phyloP scores from a whole-genome alignment of 2,113 vertebrate genomes.

The Phaethornis superciliosus region DNA sequence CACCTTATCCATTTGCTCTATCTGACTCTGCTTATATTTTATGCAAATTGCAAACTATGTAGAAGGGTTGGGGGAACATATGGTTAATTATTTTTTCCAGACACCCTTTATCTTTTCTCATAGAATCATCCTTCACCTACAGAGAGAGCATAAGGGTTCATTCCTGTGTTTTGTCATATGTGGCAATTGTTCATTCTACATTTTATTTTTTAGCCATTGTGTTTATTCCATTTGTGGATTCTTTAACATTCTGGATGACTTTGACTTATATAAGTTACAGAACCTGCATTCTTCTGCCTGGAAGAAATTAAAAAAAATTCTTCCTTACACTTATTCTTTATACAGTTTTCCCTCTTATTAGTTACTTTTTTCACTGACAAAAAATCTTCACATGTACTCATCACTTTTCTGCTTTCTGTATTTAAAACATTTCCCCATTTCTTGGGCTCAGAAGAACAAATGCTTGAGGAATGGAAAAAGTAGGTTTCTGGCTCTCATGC shows the following conservation, averaged over 20 bases:
- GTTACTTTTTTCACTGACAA: not conserved
- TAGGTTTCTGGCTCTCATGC: not conserved
- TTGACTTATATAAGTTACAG: not conserved
- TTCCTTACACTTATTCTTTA: not conserved
- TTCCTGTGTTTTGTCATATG: not conserved
- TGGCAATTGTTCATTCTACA: not conserved
- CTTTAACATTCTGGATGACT: not conserved
- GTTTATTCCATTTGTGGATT: not conserved
- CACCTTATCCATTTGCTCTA: conserved; percentile 21
- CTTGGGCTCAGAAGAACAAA: not conserved
- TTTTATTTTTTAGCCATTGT: not conserved
- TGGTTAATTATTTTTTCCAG: conserved; percentile 50
- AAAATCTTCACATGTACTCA: not conserved
- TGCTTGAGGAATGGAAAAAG: not conserved
- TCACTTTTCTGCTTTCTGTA: not conserved
- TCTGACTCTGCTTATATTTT: conserved; percentile 31
- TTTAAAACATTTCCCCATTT: not conserved
- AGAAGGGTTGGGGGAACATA: conserved; percentile 16
- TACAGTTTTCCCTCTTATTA: not conserved
- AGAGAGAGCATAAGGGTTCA: conserved; percentile 12
- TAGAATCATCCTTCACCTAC: conserved; percentile 36
- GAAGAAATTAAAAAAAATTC: not conserved
- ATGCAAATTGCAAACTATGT: conserved; percentile 16
- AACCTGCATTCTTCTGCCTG: not conserved
- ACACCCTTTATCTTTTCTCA: conserved; percentile 15